A percentile compares a stretch with the other conserved stretches of the same genome.
phyloP scores from a whole-genome alignment of 2,888 invertebrate genomes.

The Zonitis immaculata region DNA sequence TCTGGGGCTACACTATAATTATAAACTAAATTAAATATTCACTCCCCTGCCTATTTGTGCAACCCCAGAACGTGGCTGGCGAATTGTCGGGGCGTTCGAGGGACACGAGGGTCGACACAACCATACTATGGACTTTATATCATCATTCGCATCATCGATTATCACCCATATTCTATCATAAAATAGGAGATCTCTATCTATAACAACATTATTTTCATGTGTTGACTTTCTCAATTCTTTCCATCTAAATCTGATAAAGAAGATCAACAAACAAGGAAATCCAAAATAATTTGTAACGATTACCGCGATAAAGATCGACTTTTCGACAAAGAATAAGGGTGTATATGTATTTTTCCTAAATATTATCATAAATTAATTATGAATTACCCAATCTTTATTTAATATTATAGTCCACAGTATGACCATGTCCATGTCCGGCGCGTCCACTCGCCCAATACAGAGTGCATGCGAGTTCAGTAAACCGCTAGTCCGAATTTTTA shows the following conservation, averaged over 20 bases:
- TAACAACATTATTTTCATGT: too few relatives aligned
- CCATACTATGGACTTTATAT: conserved; percentile 1
- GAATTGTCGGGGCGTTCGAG: conserved; percentile 23
- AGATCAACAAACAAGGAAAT: background rate
- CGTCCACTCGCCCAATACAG: conserved; percentile 23
- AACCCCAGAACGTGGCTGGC: conserved; percentile 17
- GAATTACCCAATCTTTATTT: too few relatives aligned
- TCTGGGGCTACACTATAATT: conserved; percentile 20
- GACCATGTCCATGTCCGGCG: conserved; percentile 7
- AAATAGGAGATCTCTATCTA: background rate
- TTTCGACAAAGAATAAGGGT: background rate
- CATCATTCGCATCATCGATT: background rate
- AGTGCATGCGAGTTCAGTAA: conserved; percentile 26
- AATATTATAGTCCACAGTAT: background rate
- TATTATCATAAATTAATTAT: background rate
- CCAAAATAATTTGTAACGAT: too few relatives aligned
- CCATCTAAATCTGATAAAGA: background rate
- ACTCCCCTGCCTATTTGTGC: background rate
- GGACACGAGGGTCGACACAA: conserved; percentile 19
- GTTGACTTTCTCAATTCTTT: too few relatives aligned
- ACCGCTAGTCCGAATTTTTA: conserved; percentile 22
- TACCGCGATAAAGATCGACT: background rate
- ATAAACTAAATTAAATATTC: too few relatives aligned
- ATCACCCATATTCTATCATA: background rate
- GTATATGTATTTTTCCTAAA: background rate